These are phyloP conservation scores for Sardinella longiceps DNA, from an alignment of 2,797 vertebrate genomes.

Conservation along the genomic window DNA sequence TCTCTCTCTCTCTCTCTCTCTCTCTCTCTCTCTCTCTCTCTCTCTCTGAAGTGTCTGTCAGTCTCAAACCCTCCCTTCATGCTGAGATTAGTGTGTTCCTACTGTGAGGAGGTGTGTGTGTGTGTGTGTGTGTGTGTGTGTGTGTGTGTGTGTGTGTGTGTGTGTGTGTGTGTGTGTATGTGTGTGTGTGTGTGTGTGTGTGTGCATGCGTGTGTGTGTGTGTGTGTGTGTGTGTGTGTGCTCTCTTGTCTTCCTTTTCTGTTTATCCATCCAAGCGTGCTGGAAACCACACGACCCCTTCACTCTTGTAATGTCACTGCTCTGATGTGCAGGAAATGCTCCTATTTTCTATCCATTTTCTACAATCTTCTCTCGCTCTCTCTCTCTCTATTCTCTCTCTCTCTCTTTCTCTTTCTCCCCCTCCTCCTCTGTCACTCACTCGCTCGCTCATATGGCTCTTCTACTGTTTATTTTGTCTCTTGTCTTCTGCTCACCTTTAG, in stretches of 20 bases:
- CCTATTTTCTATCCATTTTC: neutral
- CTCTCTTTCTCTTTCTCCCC: neutral
- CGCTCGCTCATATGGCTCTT: neutral
- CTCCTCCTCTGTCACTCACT: neutral
- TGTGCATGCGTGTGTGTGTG: neutral
- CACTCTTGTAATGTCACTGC: slow-evolving; percentile 1
- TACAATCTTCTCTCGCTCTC: neutral
- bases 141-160: neutral
- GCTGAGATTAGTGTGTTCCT: slow-evolving; percentile 24
- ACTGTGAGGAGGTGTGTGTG: neutral
- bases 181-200: slow-evolving; percentile 16
- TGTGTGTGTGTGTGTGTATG: neutral
- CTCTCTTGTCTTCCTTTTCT: slow-evolving; percentile 6
- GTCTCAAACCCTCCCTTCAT: neutral
- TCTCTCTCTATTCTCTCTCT: neutral
- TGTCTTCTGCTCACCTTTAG: neutral
- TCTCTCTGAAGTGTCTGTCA: slow-evolving; percentile 1
- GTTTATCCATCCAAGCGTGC: neutral
- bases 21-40: neutral
- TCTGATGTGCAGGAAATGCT: neutral
- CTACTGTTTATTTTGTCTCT: neutral
- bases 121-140: slow-evolving; percentile 13
- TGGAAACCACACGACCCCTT: slow-evolving; percentile 1
- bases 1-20: neutral
- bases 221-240: neutral